Evolutionary conservation across 2,888 invertebrate species (phyloP), one percentile per base, ranked within the genome.

Genomic region (Ennomos erosarius): DNA sequence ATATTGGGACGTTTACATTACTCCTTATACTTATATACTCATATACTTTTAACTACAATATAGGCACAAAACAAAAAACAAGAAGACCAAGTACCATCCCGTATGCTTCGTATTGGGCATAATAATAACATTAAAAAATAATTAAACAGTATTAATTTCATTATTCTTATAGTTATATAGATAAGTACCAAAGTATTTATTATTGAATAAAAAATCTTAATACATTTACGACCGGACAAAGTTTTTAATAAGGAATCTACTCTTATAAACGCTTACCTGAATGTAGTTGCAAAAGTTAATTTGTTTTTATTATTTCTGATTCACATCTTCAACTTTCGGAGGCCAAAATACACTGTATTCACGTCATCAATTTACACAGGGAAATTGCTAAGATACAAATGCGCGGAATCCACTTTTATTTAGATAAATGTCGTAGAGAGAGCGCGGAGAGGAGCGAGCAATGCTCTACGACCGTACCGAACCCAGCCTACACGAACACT

Each of bases 401-500:
- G 55, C 26, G 11, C 12, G 12, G 39, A 40, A 54, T 9, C 43
- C 55, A 55, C 55, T 42, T 16, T 46, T 13, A 16, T 11, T 26
- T 26, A 13, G 33, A 37, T 37, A n/a, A 12, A 46, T 42, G 8
- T 40, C 13, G 39, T 12, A 36, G 43, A 40, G 38, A 37, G 33
- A 49, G 33, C 50, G 58, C 53, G 45, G 45, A 33, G 51, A 56
- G 61, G 54, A 59, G 60, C 67, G 64, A 52, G 48, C 68, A 68
- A 68, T 63, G 68, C 67, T 67, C 69, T 71, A 64, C 81, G 78
- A 77, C 81, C 76, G 81, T 68, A 62, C 74, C 62, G 70, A 67
- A 59, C 74, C 68, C 72, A 58, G 76, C 68, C 78, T 73, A 71
- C 73, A 69, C 76, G 74, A 79, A 73, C 73, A 85, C 85, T 86